Conservation (phyloP, 2,888 invertebrate species). For the Cheilosia scutellata region DNA sequence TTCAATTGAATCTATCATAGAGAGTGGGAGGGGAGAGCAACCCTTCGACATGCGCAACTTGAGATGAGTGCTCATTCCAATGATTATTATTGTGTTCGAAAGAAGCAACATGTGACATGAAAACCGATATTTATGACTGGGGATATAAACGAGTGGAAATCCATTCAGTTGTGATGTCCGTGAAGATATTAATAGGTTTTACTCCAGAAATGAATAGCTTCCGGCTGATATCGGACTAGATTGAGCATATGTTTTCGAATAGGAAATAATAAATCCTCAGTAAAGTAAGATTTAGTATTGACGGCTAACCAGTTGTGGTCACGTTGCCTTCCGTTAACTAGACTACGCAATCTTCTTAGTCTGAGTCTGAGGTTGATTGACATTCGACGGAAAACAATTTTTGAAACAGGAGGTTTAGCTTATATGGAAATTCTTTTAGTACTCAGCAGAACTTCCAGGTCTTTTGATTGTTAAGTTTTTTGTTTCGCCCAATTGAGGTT, state of each 20-base stretch:
- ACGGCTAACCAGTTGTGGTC: too few relatives aligned
- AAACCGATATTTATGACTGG: conserved; percentile 41
- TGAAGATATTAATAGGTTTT: not conserved
- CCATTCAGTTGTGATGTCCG: not conserved
- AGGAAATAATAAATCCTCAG: too few relatives aligned
- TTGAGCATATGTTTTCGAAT: not conserved
- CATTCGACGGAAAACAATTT: too few relatives aligned
- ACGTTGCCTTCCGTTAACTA: too few relatives aligned
- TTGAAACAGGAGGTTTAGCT: too few relatives aligned
- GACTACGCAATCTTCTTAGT: too few relatives aligned
- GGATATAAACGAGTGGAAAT: not conserved
- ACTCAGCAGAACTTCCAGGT: too few relatives aligned
- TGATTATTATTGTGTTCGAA: conserved; percentile 11
- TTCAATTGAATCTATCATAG: conserved; percentile 29
- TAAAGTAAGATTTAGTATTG: too few relatives aligned
- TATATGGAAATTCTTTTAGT: too few relatives aligned
- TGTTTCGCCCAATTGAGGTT: too few relatives aligned
- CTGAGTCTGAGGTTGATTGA: too few relatives aligned
- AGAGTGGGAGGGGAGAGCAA: not conserved
- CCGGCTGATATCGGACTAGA: not conserved
- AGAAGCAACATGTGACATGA: conserved; percentile 44
- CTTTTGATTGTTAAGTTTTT: too few relatives aligned
- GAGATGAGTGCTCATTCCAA: conserved; percentile 7
- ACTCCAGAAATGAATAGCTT: not conserved
- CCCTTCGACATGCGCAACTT: conserved; percentile 13